Percentiles rank a stretch among this genome's conserved stretches.
Conservation (phyloP, 2,888 invertebrate species). For the Morinoia aosen region DNA sequence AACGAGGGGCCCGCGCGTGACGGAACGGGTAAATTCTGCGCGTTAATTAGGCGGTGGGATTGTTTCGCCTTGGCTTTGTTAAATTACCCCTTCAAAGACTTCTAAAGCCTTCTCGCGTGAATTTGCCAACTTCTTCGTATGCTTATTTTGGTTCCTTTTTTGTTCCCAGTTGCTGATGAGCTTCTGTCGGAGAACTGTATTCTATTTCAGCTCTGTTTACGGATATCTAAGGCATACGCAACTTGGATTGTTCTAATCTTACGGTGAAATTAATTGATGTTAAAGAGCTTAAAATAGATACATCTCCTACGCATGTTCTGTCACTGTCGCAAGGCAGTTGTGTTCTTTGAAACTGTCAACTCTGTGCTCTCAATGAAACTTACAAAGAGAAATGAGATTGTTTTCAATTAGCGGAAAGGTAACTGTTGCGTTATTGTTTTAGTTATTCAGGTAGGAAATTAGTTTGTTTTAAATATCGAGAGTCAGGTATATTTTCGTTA, state of each 20-base stretch:
- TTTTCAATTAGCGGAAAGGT: too few relatives aligned
- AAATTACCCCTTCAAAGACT: constrained; percentile 32
- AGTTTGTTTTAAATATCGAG: too few relatives aligned
- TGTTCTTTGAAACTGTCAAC: too few relatives aligned
- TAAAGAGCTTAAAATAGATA: background rate
- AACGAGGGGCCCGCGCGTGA: constrained; percentile 37
- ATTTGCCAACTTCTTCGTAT: background rate
- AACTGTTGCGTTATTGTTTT: too few relatives aligned
- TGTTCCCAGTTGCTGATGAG: background rate
- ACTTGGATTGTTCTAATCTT: background rate
- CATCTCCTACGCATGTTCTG: too few relatives aligned
- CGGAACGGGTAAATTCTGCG: constrained; percentile 15
- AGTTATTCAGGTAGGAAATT: too few relatives aligned
- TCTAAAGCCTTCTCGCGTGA: constrained; percentile 39
- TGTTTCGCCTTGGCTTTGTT: background rate
- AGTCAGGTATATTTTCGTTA: too few relatives aligned
- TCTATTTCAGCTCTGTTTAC: background rate
- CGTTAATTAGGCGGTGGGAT: constrained; percentile 10
- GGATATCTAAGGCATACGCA: background rate
- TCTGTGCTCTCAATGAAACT: too few relatives aligned
- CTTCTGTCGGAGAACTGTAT: background rate
- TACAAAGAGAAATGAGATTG: too few relatives aligned
- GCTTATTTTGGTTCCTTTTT: background rate
- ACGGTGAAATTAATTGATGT: background rate
- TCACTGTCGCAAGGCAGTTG: too few relatives aligned